Evolutionary conservation across 2,797 vertebrate genomes (phyloP).

Genomic region (Malurus splendens): DNA sequence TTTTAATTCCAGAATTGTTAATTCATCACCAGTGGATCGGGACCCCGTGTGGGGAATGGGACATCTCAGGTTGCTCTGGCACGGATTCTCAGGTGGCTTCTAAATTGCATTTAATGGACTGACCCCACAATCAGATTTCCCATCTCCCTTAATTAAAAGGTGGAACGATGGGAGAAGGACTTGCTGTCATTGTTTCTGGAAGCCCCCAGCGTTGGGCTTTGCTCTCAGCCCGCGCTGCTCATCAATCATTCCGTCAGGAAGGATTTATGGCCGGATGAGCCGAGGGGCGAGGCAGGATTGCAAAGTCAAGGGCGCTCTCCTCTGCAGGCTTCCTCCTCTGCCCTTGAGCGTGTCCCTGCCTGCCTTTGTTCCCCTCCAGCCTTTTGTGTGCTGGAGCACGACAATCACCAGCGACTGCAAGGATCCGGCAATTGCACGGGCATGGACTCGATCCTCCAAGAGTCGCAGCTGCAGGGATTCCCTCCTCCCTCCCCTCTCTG

Average conservation of each 20-base stretch:
- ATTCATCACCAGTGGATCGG: accelerated
- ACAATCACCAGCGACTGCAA: background rate
- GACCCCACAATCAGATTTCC: background rate
- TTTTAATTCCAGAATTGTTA: background rate
- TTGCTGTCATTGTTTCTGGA: background rate
- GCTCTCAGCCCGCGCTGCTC: background rate
- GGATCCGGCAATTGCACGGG: accelerated
- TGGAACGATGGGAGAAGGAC: background rate
- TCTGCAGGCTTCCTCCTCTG: background rate
- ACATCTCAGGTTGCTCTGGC: accelerated
- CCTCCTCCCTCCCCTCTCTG: background rate
- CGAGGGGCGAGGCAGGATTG: background rate
- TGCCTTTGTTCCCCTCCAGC: background rate
- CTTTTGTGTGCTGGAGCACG: background rate
- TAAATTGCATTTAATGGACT: background rate
- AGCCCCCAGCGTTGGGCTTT: background rate
- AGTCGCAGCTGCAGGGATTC: background rate
- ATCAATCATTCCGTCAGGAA: background rate
- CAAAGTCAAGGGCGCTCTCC: background rate
- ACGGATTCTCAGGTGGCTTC: background rate
- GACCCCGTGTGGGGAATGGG: accelerated
- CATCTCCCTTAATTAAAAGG: background rate
- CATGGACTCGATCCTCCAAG: accelerated
- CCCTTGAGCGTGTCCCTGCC: background rate
- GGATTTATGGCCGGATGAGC: background rate